Evolutionary conservation across 2,113 vertebrate species (phyloP).

Genomic region (Sitta europaea): DNA sequence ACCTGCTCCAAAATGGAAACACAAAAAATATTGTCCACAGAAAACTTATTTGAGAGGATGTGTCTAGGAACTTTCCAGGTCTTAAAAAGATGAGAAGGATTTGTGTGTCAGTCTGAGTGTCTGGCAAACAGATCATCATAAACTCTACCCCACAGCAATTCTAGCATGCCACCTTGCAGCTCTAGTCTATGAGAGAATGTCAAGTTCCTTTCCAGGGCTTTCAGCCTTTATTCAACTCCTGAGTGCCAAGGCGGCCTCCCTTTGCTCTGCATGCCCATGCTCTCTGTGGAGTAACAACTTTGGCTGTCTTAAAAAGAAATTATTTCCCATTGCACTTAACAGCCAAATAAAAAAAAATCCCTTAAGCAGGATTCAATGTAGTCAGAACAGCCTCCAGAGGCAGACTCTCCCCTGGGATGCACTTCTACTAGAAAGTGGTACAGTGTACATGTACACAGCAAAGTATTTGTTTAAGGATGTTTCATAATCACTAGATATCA

Average conservation of each 20-base stretch:
- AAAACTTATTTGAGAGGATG: not conserved
- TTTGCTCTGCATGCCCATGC: accelerated
- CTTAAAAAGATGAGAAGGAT: not conserved
- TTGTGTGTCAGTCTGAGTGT: not conserved
- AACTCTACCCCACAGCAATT: not conserved
- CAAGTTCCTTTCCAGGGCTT: not conserved
- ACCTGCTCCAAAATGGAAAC: not conserved
- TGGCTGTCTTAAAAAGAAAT: not conserved
- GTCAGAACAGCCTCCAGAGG: not conserved
- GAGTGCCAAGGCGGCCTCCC: not conserved
- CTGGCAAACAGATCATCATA: not conserved
- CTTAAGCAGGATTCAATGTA: not conserved
- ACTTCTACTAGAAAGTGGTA: not conserved
- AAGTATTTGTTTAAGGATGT: not conserved
- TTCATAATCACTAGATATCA: not conserved
- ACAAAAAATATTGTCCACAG: not conserved
- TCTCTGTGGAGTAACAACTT: not conserved
- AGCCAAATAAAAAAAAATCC: not conserved
- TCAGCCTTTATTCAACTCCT: not conserved
- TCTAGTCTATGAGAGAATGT: not conserved
- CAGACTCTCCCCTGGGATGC: not conserved
- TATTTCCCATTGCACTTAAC: not conserved
- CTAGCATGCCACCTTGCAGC: not conserved
- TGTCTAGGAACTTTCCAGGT: not conserved
- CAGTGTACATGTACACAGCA: not conserved